Evolutionary conservation across 2,888 invertebrate genomes (phyloP), one percentile per base, ranked within the genome.

Genomic region (Germaria angustata): DNA sequence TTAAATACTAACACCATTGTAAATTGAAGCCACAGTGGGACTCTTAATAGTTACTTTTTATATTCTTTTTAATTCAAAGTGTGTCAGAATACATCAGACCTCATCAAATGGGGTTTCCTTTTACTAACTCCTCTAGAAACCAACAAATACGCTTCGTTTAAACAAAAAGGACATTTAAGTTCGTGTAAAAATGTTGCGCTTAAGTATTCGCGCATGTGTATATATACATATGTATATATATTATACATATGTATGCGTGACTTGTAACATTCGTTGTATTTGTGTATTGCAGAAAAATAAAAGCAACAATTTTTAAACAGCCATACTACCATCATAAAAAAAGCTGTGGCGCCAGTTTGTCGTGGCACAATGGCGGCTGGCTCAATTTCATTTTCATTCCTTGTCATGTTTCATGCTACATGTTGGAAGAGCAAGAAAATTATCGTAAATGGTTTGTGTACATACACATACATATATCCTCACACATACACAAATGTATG

Each of bases 311-410:
- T 82, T 71, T 71, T 11, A 22, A 81, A 69, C 57, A 65, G 49
- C 71, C 71, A 65, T 72, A 73, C 51, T 63, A 59, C 53, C 51
- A 76, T 36, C 53, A 65, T 72, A 71, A 80, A 73, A 80, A 82
- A 84, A 80, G 20, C n/a, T 51, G 65, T 80, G 85, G 85, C 85
- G 85, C 85, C 85, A 85, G 81, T 46, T 84, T 83, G 85, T 82
- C 84, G 81, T 85, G 85, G 83, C 85, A 80, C 78, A 75, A 78
- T 84, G 83, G 80, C 81, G 84, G 77, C 76, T 80, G 73, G 73
- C 69, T 77, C 63, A 80, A 77, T 81, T 84, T 69, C 69, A 68
- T 72, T 78, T 77, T 63, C 72, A 69, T 81, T 81, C 72, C 77
- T 79, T 79, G 79, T 76, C 82, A 82, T 76, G 82, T 76, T 82